Percentiles rank a stretch among this genome's conserved stretches.
These are phyloP conservation scores for Distichodus sexfasciatus DNA, from an alignment of 2,797 vertebrate genomes.

Conservation along the genomic window DNA sequence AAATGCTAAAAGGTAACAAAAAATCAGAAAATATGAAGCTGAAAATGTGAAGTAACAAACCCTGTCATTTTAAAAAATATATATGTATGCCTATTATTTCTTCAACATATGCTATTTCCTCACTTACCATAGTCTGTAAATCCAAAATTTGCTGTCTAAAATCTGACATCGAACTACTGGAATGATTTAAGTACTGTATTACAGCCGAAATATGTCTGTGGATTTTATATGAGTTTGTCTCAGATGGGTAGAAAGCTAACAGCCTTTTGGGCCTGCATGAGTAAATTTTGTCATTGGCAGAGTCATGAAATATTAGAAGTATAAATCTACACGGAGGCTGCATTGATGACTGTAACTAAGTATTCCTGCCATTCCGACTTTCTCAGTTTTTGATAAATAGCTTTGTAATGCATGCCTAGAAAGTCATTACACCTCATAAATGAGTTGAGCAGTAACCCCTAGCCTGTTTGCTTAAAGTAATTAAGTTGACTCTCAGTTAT, in stretches of 20 bases:
- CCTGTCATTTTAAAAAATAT: too few species aligned
- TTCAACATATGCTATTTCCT: too few species aligned
- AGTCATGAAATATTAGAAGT: constrained; percentile 17
- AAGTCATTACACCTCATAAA: constrained; percentile 64
- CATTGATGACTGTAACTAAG: constrained; percentile 41
- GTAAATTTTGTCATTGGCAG: background rate
- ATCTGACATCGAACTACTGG: too few species aligned
- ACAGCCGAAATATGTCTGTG: too few species aligned
- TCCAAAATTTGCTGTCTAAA: too few species aligned
- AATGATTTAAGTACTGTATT: too few species aligned
- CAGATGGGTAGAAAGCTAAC: background rate
- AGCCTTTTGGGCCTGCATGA: background rate
- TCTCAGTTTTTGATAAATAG: constrained; percentile 59
- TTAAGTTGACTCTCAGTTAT: constrained; percentile 65
- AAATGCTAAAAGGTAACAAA: background rate
- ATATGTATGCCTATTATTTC: too few species aligned
- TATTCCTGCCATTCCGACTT: constrained; percentile 45
- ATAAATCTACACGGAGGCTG: constrained; percentile 31
- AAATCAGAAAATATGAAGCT: background rate
- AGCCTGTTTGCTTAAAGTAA: constrained; percentile 65
- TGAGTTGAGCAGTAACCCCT: constrained; percentile 51
- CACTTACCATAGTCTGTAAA: too few species aligned
- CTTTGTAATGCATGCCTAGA: constrained; percentile 56
- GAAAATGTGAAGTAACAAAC: too few species aligned
- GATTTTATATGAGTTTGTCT: too few species aligned